phyloP scores from a whole-genome alignment of 2,797 vertebrate genomes.

The Peromyscus melanophrys region DNA sequence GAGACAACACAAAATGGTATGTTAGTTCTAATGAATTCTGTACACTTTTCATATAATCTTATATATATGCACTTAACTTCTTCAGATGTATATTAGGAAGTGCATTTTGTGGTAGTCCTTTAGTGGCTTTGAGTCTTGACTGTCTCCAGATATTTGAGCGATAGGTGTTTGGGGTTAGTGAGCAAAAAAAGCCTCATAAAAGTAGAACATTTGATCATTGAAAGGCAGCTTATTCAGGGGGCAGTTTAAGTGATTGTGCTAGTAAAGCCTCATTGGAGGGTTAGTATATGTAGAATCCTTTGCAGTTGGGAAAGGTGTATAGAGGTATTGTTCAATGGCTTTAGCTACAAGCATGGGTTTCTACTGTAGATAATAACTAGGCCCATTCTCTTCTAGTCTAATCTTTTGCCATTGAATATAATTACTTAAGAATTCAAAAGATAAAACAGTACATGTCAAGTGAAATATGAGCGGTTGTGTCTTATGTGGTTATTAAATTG shows the following conservation, averaged over 20 bases:
- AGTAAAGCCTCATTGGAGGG: neutral
- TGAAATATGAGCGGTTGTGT: neutral
- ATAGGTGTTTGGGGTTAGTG: constrained; percentile 15
- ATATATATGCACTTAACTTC: neutral
- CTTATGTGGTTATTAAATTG: neutral
- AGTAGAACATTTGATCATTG: neutral
- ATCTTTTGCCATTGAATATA: constrained; percentile 22
- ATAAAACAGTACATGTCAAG: neutral
- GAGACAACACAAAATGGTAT: constrained; percentile 1
- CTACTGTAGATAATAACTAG: neutral
- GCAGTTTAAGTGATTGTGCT: neutral
- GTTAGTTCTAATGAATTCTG: neutral
- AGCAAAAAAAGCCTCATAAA: constrained; percentile 22
- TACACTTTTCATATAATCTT: constrained; percentile 33
- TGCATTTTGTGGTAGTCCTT: neutral
- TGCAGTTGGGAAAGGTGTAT: neutral
- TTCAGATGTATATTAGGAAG: constrained; percentile 5
- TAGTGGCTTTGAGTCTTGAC: constrained; percentile 37
- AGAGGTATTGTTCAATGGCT: neutral
- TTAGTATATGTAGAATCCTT: neutral
- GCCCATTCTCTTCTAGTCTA: neutral
- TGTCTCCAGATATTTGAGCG: constrained; percentile 21
- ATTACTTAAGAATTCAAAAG: constrained; percentile 57
- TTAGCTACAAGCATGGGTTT: neutral
- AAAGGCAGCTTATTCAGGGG: constrained; percentile 17